Percentiles rank a stretch among this genome's conserved stretches.
These are phyloP conservation scores for Watsonalla binaria DNA, from an alignment of 2,888 invertebrate genomes.

Conservation along the genomic window DNA sequence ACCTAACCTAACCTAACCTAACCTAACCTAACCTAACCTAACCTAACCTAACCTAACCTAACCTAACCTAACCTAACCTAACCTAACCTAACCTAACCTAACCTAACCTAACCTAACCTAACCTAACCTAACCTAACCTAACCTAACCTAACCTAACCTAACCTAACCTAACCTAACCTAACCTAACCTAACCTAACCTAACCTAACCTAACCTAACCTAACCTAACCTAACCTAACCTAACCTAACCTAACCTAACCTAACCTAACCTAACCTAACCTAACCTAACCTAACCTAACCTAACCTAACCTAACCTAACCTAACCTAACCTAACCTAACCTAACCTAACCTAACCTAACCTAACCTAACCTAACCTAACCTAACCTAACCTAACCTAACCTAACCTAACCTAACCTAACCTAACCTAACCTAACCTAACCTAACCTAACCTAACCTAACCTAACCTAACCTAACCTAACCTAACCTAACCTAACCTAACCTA, in stretches of 20 bases:
- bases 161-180: constrained; percentile 14
- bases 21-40: constrained; percentile 2
- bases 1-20: constrained; percentile 8
- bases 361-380: constrained; percentile 9
- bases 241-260: constrained; percentile 17
- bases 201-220: constrained; percentile 16
- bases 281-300: constrained; percentile 13
- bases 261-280: constrained; percentile 15
- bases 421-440: constrained; percentile 8
- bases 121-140: constrained; percentile 14
- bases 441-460: constrained; percentile 11
- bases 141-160: constrained; percentile 12
- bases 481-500: constrained; percentile 12
- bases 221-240: constrained; percentile 18
- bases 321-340: constrained; percentile 11
- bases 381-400: constrained; percentile 9
- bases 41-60: constrained; percentile 7
- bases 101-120: constrained; percentile 11
- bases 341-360: constrained; percentile 7
- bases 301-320: constrained; percentile 11
- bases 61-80: constrained; percentile 4
- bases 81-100: constrained; percentile 11
- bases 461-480: constrained; percentile 14
- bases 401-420: constrained; percentile 9
- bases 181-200: constrained; percentile 16